These are phyloP conservation scores for Ctenodactylus gundi DNA, from an alignment of 2,113 vertebrate genomes.

Conservation along the genomic window DNA sequence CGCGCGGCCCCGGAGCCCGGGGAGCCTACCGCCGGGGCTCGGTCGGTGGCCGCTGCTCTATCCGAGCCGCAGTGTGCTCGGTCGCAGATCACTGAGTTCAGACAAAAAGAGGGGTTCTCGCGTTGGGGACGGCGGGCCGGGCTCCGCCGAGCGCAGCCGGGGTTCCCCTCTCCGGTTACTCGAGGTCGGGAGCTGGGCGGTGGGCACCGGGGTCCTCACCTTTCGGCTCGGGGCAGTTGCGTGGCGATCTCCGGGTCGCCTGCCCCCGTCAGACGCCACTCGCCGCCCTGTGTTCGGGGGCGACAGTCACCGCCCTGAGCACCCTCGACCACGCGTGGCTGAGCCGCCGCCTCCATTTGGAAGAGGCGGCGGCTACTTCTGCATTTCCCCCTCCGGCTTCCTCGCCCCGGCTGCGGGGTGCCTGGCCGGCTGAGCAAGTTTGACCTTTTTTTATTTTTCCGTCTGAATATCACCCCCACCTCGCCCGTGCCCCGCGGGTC, in stretches of 20 bases:
- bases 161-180: not conserved
- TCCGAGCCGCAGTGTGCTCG: conserved; percentile 75
- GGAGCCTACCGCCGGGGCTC: conserved; percentile 40
- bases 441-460: conserved; percentile 69
- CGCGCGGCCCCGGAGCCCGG: not conserved
- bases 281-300: conserved; percentile 36
- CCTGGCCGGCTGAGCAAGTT: conserved; percentile 72
- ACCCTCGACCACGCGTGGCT: conserved; percentile 37
- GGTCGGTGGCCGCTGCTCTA: conserved; percentile 54
- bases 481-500: not conserved
- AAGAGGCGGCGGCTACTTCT: conserved; percentile 58
- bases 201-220: conserved; percentile 49
- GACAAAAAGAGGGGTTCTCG: conserved; percentile 86
- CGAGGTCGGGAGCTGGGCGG: conserved; percentile 4
- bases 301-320: conserved; percentile 28
- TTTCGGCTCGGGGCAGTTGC: conserved; percentile 59
- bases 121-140: conserved; percentile 55
- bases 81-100: conserved; percentile 87
- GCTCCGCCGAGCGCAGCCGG: not conserved
- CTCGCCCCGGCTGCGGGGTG: conserved; percentile 66
- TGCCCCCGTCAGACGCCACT: conserved; percentile 11
- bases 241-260: conserved; percentile 44
- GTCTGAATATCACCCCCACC: conserved; percentile 38
- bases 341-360: conserved; percentile 40
- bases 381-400: conserved; percentile 22